These are phyloP conservation scores for Clinocottus analis DNA, from an alignment of 2,113 vertebrate species.

Conservation along the genomic window DNA sequence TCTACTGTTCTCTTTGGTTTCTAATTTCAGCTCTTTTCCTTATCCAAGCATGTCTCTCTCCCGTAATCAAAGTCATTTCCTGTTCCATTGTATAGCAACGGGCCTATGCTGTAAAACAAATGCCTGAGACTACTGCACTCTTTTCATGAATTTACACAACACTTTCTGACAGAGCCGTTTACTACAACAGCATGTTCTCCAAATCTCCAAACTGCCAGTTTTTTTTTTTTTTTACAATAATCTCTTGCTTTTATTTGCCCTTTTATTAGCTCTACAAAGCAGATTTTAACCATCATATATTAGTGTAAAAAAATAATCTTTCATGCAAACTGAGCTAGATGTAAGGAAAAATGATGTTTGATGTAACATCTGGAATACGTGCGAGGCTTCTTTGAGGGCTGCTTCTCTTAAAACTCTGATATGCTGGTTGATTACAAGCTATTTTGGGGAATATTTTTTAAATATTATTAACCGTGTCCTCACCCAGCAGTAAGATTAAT, in stretches of 20 bases:
- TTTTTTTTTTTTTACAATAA: too few relatives aligned
- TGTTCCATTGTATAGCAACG: constrained; percentile 48
- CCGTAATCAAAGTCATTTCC: constrained; percentile 61
- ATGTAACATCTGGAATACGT: neutral
- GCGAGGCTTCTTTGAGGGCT: neutral
- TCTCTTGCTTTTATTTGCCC: neutral
- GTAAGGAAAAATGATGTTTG: constrained; percentile 4
- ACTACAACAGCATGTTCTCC: neutral
- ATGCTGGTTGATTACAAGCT: neutral
- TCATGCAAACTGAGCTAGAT: neutral
- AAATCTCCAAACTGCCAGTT: neutral
- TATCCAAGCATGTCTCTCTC: constrained; percentile 26
- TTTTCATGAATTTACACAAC: neutral
- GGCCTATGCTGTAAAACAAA: constrained; percentile 15
- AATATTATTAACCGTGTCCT: too few relatives aligned
- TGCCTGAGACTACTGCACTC: neutral
- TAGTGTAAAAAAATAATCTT: neutral
- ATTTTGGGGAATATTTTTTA: neutral
- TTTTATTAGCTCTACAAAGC: neutral
- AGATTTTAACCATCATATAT: neutral
- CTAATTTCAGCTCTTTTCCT: constrained; percentile 36
- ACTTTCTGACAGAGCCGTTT: neutral
- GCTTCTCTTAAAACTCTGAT: neutral
- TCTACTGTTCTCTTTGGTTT: constrained; percentile 28
- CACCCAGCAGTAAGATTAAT: neutral